Conservation (phyloP, 2,113 vertebrate species). For the chimpanzee (Pan troglodytes) region DNA sequence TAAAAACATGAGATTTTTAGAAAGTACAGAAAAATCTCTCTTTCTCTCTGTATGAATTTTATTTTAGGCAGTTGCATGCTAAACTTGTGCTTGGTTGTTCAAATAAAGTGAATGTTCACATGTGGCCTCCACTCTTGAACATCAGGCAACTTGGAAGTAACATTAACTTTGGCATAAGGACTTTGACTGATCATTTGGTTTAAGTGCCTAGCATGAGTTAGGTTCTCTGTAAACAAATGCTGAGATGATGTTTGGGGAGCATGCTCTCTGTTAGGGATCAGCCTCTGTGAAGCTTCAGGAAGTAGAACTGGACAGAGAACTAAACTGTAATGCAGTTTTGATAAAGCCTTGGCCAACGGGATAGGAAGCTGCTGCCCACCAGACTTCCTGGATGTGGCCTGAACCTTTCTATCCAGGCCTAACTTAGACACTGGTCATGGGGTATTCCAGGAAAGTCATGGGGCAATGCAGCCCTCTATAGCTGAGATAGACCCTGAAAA, state of each 20-base stretch:
- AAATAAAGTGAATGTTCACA: neutral
- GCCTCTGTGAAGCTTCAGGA: neutral
- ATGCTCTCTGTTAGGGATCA: neutral
- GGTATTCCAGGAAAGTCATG: neutral
- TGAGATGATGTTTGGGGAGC: neutral
- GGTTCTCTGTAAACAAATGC: neutral
- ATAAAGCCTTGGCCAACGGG: neutral
- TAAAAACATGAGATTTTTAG: neutral
- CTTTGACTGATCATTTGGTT: neutral
- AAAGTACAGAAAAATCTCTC: neutral
- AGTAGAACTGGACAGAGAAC: neutral
- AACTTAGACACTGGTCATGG: neutral
- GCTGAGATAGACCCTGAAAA: neutral
- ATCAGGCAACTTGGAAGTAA: neutral
- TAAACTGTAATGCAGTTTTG: neutral
- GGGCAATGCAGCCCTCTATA: neutral
- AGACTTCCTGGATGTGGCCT: neutral
- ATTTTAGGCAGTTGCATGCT: neutral
- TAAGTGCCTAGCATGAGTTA: neutral
- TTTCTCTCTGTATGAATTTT: neutral
- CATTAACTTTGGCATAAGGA: neutral
- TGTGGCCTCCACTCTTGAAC: neutral
- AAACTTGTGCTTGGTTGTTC: neutral
- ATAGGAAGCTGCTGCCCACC: neutral
- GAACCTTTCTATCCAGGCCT: neutral